Base-by-base conservation (phyloP, 2,797 vertebrate genomes). In the Paguma larvata region DNA sequence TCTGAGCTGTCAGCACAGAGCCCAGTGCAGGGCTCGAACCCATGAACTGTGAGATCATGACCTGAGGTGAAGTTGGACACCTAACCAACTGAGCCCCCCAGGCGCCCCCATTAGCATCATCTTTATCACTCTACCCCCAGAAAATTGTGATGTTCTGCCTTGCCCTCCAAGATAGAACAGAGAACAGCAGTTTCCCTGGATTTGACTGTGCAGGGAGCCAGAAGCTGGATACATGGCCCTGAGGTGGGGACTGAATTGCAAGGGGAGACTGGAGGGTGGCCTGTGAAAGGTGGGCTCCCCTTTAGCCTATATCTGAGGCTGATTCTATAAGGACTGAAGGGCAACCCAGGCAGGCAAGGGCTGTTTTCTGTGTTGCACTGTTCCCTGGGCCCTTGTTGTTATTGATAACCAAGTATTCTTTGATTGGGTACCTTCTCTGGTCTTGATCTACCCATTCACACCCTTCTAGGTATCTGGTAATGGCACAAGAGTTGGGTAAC, bases 281-380 rank as follows among this genome's bases (percentile, higher is more conserved):
- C 9, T n/a, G 4, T 16, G 63, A 38, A 75, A 32, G 32, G 59
- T 0, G 13, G 34, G 21, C 2, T 51, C 12, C 9, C 34, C 30
- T 6, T 14, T 15, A 25, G 16, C 41, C 67, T 38, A 0, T 18
- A 25, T 19, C 73, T 9, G 25, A 91, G 72, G 41, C 63, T 3
- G 9, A 4, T 59, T 94, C 41, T 65, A 27, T 30, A 41, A 48
- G 73, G 53, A 38, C 18, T 38, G 18, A 19, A 23, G 38, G 53
- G 41, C 0, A 0, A 21, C 5, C 25, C 8, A 0, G 48, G 63
- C 15, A 32, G 65, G 23, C 34, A 85, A 41, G 70, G 23, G 19
- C 63, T 19, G 1, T 38, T n/a, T 34, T 18, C 34, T 18, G 32
- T 13, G 21, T 12, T 25, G 30, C 1, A 0, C 12, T 1, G 0